Percentiles rank a stretch among this genome's conserved stretches.
phyloP scores from a whole-genome alignment of 2,888 invertebrate species.

The Tipula lateralis region DNA sequence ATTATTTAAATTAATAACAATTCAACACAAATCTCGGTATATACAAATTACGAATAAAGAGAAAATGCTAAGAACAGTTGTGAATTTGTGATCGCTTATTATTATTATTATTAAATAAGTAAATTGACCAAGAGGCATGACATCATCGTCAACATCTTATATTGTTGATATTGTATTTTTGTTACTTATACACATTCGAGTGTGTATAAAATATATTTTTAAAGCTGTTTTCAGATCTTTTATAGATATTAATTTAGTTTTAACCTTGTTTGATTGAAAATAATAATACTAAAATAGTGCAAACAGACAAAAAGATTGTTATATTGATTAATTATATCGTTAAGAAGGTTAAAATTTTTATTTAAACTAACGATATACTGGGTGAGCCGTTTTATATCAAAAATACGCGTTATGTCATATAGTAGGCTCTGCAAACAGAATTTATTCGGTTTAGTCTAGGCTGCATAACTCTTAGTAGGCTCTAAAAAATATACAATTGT shows the following conservation, averaged over 20 bases:
- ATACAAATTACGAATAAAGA: not conserved
- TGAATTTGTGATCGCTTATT: not conserved
- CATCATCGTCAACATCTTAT: not conserved
- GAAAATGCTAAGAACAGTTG: not conserved
- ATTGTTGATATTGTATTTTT: not conserved
- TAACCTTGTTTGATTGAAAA: not conserved
- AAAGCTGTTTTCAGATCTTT: not conserved
- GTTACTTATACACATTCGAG: not conserved
- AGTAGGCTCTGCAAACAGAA: too few relatives aligned
- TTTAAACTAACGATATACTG: too few relatives aligned
- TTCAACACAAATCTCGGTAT: not conserved
- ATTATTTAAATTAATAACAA: not conserved
- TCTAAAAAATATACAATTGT: too few relatives aligned
- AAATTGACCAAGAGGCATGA: not conserved
- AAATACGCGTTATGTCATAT: too few relatives aligned
- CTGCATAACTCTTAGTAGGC: too few relatives aligned
- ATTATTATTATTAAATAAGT: slow-evolving; percentile 7
- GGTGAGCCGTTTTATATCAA: too few relatives aligned
- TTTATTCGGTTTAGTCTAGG: too few relatives aligned
- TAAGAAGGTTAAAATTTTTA: not conserved
- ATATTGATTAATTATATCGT: not conserved
- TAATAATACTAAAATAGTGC: not conserved
- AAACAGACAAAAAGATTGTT: not conserved
- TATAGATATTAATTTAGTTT: not conserved
- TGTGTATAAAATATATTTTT: not conserved